A percentile compares a stretch with the other conserved stretches of the same genome.
phyloP scores from a whole-genome alignment of 37 sponge, comb jelly and placozoan species.

The Ianthella basta region DNA sequence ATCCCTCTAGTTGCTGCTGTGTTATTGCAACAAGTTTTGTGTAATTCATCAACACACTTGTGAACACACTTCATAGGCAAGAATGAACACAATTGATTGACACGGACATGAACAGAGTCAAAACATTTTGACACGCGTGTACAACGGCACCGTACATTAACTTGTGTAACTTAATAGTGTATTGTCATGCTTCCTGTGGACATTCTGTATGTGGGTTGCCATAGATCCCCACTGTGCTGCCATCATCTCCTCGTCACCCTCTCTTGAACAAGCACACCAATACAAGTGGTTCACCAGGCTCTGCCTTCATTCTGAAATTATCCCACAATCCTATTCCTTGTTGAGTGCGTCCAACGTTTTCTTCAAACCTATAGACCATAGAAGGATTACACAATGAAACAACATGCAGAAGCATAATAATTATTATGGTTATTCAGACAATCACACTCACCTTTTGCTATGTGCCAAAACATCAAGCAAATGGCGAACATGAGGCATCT shows the following conservation, averaged over 20 bases:
- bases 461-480: slow-evolving; percentile 67
- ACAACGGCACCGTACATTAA: too few relatives aligned
- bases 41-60: too few relatives aligned
- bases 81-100: too few relatives aligned
- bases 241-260: slow-evolving; percentile 30
- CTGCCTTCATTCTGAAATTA: neutral
- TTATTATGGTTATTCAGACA: too few relatives aligned
- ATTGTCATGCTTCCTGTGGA: slow-evolving; percentile 42
- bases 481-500: slow-evolving; percentile 32
- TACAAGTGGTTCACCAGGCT: slow-evolving; percentile 18
- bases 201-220: slow-evolving; percentile 56
- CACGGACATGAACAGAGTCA: too few relatives aligned
- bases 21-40: too few relatives aligned
- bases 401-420: neutral
- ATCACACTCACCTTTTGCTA: slow-evolving; percentile 60
- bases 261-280: slow-evolving; percentile 58
- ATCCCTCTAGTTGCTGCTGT: too few relatives aligned
- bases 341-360: neutral
- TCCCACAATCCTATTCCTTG: neutral
- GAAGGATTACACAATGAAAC: neutral
- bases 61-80: too few relatives aligned
- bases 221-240: slow-evolving; percentile 61
- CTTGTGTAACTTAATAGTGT: too few relatives aligned
- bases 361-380: neutral
- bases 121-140: too few relatives aligned